phyloP scores from a whole-genome alignment of 2,113 vertebrate species.

The Poeciliopsis occidentalis region DNA sequence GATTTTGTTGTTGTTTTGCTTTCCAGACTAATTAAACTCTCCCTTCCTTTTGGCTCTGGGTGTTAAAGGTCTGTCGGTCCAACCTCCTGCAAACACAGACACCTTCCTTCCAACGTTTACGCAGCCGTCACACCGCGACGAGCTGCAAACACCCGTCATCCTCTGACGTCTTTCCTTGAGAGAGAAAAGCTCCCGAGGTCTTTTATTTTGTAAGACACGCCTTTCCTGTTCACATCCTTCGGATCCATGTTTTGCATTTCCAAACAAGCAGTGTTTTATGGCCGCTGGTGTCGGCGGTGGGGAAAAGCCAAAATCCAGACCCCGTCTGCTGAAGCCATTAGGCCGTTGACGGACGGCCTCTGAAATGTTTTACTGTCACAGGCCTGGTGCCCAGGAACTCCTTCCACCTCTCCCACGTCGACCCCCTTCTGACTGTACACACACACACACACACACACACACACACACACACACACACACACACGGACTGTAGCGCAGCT shows the following conservation, averaged over 20 bases:
- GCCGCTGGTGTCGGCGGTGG: conserved; percentile 59
- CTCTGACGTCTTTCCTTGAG: neutral
- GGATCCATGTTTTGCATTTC: conserved; percentile 68
- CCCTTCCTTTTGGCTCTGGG: too few species aligned
- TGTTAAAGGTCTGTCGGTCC: too few species aligned
- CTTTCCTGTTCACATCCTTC: conserved; percentile 41
- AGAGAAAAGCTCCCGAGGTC: conserved; percentile 4
- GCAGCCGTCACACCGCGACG: too few species aligned
- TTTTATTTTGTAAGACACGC: conserved; percentile 4
- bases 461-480: too few species aligned
- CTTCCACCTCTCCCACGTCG: conserved; percentile 49
- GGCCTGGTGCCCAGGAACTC: conserved; percentile 64
- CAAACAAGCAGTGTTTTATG: conserved; percentile 67
- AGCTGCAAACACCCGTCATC: neutral
- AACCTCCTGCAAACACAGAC: too few species aligned
- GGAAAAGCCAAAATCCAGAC: conserved; percentile 65
- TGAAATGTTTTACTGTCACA: conserved; percentile 74
- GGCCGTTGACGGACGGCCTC: conserved; percentile 67
- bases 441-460: neutral
- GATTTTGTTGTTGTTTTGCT: too few species aligned
- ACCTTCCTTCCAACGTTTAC: too few species aligned
- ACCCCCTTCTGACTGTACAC: conserved; percentile 40
- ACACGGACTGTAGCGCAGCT: conserved; percentile 16
- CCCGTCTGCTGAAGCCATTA: conserved; percentile 78
- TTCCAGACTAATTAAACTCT: too few species aligned